A percentile compares a stretch with the other conserved stretches of the same genome.
These are phyloP conservation scores for Drosophila niveifrons DNA, from an alignment of 2,888 invertebrate genomes.

Conservation along the genomic window DNA sequence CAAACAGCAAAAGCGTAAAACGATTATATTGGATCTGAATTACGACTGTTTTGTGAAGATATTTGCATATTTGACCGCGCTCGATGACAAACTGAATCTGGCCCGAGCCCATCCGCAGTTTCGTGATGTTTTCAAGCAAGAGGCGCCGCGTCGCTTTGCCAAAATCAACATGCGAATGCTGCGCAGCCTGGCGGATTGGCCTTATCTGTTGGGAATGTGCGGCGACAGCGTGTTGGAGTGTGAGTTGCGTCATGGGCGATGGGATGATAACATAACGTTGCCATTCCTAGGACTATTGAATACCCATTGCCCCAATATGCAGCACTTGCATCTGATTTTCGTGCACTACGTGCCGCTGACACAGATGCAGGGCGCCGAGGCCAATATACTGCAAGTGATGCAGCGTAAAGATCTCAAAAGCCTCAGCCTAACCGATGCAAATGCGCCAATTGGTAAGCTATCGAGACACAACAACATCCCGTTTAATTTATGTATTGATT, in stretches of 20 bases:
- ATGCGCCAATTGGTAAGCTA: constrained; percentile 44
- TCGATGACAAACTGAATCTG: constrained; percentile 63
- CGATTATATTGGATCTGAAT: constrained; percentile 57
- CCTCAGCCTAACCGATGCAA: constrained; percentile 62
- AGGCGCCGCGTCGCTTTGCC: constrained; percentile 31
- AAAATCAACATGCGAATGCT: constrained; percentile 62
- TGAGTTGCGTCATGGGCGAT: constrained; percentile 59
- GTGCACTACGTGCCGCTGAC: constrained; percentile 42
- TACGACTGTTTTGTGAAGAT: constrained; percentile 66
- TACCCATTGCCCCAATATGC: constrained; percentile 46
- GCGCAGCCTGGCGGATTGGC: constrained; percentile 51
- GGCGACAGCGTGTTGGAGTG: constrained; percentile 55
- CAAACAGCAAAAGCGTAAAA: constrained; percentile 29
- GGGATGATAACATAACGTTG: constrained; percentile 52
- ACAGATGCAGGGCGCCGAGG: constrained; percentile 6
- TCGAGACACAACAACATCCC: not conserved
- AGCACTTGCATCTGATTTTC: constrained; percentile 57
- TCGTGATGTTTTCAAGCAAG: constrained; percentile 37
- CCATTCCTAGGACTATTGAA: constrained; percentile 55
- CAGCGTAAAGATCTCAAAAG: constrained; percentile 41
- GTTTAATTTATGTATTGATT: not conserved
- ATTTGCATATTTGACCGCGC: constrained; percentile 46
- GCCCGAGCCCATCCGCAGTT: constrained; percentile 52
- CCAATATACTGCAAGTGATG: constrained; percentile 41
- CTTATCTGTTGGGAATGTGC: constrained; percentile 48